phyloP scores from a whole-genome alignment of 2,888 invertebrate species.

The Nephrotoma flavescens region DNA sequence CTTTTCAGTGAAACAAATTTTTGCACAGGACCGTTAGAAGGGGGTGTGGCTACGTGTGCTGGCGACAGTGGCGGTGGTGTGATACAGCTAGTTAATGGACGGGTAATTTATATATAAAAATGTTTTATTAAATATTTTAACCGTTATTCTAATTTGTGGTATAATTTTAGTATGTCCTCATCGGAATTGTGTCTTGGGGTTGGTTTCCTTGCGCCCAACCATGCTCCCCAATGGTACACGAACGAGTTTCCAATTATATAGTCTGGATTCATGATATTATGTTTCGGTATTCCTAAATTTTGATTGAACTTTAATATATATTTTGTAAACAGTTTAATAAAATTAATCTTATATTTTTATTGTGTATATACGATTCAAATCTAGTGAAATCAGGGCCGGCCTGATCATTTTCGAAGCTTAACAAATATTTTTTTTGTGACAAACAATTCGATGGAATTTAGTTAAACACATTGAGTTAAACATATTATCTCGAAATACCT shows the following conservation, averaged over 20 bases:
- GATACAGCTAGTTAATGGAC: background rate
- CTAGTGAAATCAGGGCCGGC: background rate
- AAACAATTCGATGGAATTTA: too few relatives aligned
- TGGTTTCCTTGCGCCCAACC: background rate
- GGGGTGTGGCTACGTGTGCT: background rate
- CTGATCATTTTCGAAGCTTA: too few relatives aligned
- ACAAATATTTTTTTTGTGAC: too few relatives aligned
- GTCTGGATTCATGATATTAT: background rate
- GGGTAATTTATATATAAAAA: background rate
- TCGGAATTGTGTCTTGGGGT: constrained; percentile 3
- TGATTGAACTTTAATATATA: background rate
- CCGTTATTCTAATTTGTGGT: background rate
- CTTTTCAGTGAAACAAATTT: background rate
- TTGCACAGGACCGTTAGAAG: constrained; percentile 4
- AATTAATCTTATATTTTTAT: background rate
- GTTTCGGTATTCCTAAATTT: background rate
- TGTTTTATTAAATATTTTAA: background rate
- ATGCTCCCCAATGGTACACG: background rate
- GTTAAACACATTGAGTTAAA: too few relatives aligned
- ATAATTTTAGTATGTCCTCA: background rate
- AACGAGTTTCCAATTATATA: background rate
- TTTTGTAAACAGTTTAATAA: background rate
- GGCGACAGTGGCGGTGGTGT: constrained; percentile 1
- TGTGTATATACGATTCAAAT: background rate
- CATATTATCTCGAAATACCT: too few relatives aligned